Percentiles rank a stretch among this genome's conserved stretches.
phyloP scores from a whole-genome alignment of 92 coral and sea anemone genomes.

The Scolanthus callimorphus region DNA sequence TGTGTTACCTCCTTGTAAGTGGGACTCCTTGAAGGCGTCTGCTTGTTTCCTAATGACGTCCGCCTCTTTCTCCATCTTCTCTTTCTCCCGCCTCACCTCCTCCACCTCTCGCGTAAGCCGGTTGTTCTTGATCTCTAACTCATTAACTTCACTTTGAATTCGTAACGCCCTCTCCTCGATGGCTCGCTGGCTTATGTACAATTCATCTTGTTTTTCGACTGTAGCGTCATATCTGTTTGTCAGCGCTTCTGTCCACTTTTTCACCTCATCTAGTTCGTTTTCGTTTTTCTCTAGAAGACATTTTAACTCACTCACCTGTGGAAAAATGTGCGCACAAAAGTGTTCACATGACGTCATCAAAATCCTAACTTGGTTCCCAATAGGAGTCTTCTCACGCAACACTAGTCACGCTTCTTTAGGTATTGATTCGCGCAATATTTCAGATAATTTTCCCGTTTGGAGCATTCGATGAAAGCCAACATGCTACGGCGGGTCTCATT shows the following conservation, averaged over 20 bases:
- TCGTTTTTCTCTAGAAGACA: conserved; percentile 57
- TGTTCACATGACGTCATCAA: too few relatives aligned
- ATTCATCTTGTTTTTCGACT: conserved; percentile 45
- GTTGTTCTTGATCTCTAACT: conserved; percentile 42
- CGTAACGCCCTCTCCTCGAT: conserved; percentile 19
- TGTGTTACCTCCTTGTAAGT: too few relatives aligned
- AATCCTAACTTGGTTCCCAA: too few relatives aligned
- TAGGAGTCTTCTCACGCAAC: too few relatives aligned
- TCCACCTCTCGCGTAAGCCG: conserved; percentile 57
- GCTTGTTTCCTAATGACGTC: conserved; percentile 25
- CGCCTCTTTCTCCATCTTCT: conserved; percentile 38
- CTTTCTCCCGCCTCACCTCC: conserved; percentile 39
- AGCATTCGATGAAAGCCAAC: too few relatives aligned
- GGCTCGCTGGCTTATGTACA: conserved; percentile 28
- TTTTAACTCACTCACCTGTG: conserved; percentile 25
- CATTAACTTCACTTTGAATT: conserved; percentile 32
- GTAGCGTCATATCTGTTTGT: conserved; percentile 68
- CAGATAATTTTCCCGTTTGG: too few relatives aligned
- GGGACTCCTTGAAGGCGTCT: conserved; percentile 2
- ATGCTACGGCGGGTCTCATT: too few relatives aligned
- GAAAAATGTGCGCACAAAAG: too few relatives aligned
- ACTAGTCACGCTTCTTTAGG: too few relatives aligned
- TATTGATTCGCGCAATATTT: too few relatives aligned
- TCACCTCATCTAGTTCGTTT: conserved; percentile 48
- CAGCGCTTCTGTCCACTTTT: conserved; percentile 80